Percentiles rank a stretch among this genome's conserved stretches.
Conservation (phyloP, 2,888 invertebrate genomes). For the Hydropsyche betteni region DNA sequence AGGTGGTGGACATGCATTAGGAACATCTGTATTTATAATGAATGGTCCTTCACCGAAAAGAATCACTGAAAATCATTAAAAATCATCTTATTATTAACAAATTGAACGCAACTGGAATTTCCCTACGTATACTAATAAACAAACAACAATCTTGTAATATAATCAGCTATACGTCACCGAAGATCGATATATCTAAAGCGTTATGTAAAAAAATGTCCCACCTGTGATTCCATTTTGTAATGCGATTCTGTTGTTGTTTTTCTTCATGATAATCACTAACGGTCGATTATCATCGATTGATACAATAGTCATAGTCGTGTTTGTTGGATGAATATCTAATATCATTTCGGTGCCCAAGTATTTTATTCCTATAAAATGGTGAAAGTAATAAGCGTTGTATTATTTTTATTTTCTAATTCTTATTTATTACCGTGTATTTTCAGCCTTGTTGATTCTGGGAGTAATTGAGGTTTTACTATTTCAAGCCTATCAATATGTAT, state of each 20-base stretch:
- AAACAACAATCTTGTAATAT: slow-evolving; percentile 9
- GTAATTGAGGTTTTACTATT: slow-evolving; percentile 59
- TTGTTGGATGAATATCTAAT: slow-evolving; percentile 56
- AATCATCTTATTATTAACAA: slow-evolving; percentile 1
- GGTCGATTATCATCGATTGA: slow-evolving; percentile 58
- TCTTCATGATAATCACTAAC: slow-evolving; percentile 58
- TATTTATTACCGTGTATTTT: slow-evolving; percentile 59
- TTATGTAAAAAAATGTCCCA: slow-evolving; percentile 50
- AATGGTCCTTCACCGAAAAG: slow-evolving; percentile 61
- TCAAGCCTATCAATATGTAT: slow-evolving; percentile 63
- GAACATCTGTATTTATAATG: slow-evolving; percentile 53
- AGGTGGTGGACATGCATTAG: slow-evolving; percentile 59
- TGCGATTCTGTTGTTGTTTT: slow-evolving; percentile 58
- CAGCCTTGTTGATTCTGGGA: slow-evolving; percentile 60
- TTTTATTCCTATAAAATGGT: slow-evolving; percentile 59
- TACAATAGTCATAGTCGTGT: slow-evolving; percentile 57
- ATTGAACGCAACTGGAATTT: slow-evolving; percentile 4
- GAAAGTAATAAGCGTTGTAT: no score
- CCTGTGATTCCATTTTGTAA: slow-evolving; percentile 60
- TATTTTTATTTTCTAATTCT: neutral
- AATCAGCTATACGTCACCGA: slow-evolving; percentile 1
- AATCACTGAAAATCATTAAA: slow-evolving; percentile 57
- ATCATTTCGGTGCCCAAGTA: slow-evolving; percentile 61
- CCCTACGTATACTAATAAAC: slow-evolving; percentile 8
- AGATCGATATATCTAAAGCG: slow-evolving; percentile 1